Percentiles rank a stretch among this genome's conserved stretches.
Conservation (phyloP, 2,888 invertebrate species). For the Minunthozetes semirufus region DNA sequence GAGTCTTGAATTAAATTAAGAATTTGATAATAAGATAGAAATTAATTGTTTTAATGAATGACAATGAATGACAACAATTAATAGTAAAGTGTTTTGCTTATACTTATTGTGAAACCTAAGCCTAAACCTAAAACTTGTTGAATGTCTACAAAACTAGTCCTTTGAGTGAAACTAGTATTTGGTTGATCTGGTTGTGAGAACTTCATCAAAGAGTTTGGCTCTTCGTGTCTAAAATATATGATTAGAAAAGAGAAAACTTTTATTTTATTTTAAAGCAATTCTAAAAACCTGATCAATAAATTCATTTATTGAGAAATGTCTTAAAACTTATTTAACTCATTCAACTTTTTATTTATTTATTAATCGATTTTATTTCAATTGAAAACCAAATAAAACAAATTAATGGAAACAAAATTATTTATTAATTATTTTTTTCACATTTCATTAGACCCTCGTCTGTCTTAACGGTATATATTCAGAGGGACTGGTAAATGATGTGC, state of each 20-base stretch:
- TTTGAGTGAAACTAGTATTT: background rate
- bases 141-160: background rate
- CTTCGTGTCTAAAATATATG: background rate
- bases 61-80: constrained; percentile 11
- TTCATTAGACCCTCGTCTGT: background rate
- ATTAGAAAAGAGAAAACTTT: background rate
- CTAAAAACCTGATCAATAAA: background rate
- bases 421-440: no score
- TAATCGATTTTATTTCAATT: no score
- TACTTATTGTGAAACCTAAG: background rate
- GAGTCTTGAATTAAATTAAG: no score
- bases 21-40: background rate
- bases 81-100: background rate
- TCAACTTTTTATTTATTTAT: background rate
- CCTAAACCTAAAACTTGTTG: background rate
- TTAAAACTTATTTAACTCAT: background rate
- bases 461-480: background rate
- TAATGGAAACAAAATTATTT: constrained; percentile 4
- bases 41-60: background rate
- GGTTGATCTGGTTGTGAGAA: background rate
- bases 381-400: no score
- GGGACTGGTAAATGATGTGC: constrained; percentile 40
- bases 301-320: no score
- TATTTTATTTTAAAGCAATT: background rate
- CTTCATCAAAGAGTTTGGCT: background rate